Conservation (phyloP, 30 jellyfish, hydroid and myxozoan genomes). For the Chironex yamaguchii region DNA sequence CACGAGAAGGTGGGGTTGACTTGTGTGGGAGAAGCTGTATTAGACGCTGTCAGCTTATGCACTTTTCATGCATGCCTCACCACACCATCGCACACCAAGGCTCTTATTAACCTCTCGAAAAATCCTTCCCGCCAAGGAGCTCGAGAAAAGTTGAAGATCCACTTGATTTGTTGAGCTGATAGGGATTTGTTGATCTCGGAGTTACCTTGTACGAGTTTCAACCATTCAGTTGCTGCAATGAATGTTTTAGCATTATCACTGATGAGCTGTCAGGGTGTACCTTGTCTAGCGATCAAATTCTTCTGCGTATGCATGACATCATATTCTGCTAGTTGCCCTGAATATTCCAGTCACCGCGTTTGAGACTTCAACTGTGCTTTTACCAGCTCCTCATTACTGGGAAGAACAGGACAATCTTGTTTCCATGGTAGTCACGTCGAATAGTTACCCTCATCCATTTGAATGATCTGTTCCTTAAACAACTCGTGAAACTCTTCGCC, state of each 20-base stretch:
- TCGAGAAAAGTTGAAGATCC: conserved; percentile 74
- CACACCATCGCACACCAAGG: too few species aligned
- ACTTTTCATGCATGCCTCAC: conserved; percentile 34
- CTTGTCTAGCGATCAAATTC: conserved; percentile 80
- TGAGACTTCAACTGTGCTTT: too few species aligned
- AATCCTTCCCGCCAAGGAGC: conserved; percentile 84
- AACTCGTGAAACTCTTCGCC: not conserved
- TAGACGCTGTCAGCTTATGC: conserved; percentile 25
- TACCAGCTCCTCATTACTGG: too few species aligned
- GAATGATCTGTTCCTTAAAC: not conserved
- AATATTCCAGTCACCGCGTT: not conserved
- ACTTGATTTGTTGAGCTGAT: conserved; percentile 27
- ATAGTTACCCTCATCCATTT: not conserved
- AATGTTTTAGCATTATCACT: conserved; percentile 78
- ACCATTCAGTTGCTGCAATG: conserved; percentile 31
- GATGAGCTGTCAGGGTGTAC: conserved; percentile 59
- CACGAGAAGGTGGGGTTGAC: too few species aligned
- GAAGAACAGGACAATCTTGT: not conserved
- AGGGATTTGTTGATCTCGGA: conserved; percentile 39
- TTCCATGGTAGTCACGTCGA: not conserved
- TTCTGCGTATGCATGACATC: conserved; percentile 31
- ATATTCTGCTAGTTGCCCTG: conserved; percentile 21
- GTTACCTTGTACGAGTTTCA: conserved; percentile 12
- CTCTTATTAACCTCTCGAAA: conserved; percentile 67
- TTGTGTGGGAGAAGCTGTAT: conserved; percentile 31